phyloP scores from a whole-genome alignment of 2,113 vertebrate species.

The Lagopus muta region DNA sequence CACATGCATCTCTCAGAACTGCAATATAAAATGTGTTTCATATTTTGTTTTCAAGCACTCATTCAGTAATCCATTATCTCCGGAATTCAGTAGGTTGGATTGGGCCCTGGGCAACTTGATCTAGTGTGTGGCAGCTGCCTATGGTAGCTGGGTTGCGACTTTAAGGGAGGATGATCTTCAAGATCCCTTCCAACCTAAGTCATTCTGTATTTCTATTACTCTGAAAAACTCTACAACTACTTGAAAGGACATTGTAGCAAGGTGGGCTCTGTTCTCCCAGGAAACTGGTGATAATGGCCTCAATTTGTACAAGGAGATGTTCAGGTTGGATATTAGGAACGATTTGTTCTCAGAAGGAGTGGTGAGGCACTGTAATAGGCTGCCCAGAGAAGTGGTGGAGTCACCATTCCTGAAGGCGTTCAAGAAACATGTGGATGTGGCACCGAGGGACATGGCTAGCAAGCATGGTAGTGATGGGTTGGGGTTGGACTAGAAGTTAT shows the following conservation, averaged over 20 bases:
- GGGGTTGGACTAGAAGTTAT: neutral
- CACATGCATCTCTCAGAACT: neutral
- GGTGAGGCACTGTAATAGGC: no score
- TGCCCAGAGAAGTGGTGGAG: neutral
- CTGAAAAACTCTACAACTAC: neutral
- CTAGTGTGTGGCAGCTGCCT: neutral
- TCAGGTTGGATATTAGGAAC: neutral
- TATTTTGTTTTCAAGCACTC: neutral
- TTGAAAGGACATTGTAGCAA: neutral
- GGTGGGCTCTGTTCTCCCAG: neutral
- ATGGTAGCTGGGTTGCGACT: neutral
- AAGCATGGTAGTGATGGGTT: neutral
- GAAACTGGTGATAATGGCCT: neutral
- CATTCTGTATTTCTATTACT: neutral
- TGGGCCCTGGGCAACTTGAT: neutral
- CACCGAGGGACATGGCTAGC: neutral
- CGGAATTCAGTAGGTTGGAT: neutral
- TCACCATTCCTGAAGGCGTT: neutral
- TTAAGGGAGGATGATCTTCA: neutral
- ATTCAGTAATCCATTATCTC: neutral
- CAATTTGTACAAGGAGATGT: neutral
- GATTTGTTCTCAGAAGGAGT: neutral
- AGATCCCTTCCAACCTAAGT: neutral
- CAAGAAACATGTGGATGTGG: no score
- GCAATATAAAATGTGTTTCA: rapidly evolving